Conservation (phyloP, 2,797 vertebrate species). For the Siniperca undulata region DNA sequence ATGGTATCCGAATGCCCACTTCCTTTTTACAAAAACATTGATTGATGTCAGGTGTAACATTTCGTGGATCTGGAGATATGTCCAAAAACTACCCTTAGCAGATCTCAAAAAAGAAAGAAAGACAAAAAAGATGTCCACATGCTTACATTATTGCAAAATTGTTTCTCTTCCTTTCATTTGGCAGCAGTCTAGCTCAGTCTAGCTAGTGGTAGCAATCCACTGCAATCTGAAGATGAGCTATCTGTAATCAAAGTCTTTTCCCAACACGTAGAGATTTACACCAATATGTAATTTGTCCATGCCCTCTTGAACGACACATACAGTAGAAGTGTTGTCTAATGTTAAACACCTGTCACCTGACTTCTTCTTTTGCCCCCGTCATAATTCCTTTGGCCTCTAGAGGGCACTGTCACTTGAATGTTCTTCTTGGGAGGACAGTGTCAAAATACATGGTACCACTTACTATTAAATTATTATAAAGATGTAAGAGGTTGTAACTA, state of each 20-base stretch:
- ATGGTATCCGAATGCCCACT: not conserved
- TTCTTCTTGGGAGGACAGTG: not conserved
- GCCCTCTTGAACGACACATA: no score
- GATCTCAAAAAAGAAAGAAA: not conserved
- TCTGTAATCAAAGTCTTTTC: not conserved
- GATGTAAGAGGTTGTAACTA: not conserved
- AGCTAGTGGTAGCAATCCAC: no score
- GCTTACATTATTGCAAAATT: not conserved
- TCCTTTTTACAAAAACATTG: not conserved
- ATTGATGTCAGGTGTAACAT: not conserved
- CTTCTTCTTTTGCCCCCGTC: no score
- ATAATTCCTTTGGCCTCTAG: not conserved
- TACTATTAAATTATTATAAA: not conserved
- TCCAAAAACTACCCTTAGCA: not conserved
- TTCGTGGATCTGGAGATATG: not conserved
- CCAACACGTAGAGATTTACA: no score
- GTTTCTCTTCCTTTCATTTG: not conserved
- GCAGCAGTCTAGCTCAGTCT: not conserved
- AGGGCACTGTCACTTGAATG: not conserved
- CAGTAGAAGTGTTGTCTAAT: no score
- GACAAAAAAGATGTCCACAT: not conserved
- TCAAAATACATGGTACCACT: not conserved
- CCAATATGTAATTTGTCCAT: no score
- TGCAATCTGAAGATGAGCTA: not conserved
- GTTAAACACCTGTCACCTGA: no score